Percentiles rank a stretch among this genome's conserved stretches.
Conservation (phyloP, 37 sponge, comb jelly and placozoan genomes). For the Tethya wilhelma region DNA sequence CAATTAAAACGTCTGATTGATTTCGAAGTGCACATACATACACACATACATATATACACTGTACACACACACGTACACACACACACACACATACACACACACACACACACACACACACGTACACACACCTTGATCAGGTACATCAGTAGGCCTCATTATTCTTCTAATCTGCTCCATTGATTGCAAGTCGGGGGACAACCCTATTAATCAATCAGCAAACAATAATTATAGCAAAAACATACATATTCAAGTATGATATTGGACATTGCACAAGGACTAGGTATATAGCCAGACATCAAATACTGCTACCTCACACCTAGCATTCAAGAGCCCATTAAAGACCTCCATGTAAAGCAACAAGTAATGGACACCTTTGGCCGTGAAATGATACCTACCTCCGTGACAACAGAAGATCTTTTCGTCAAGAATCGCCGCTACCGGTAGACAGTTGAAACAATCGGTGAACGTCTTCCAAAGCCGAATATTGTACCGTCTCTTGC, state of each 20-base stretch:
- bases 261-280: not conserved
- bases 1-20: not conserved
- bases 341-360: too few relatives aligned
- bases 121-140: conserved; percentile 88
- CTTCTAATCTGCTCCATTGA: conserved; percentile 98
- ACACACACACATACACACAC: too few relatives aligned
- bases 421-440: conserved; percentile 97
- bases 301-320: not conserved
- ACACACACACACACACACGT: not conserved
- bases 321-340: not conserved
- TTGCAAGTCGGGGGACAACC: conserved; percentile 96
- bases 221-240: not conserved
- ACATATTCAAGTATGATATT: not conserved
- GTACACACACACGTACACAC: too few relatives aligned
- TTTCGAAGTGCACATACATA: too few relatives aligned
- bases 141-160: conserved; percentile 99
- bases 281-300: not conserved
- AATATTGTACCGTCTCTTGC: conserved; percentile 98
- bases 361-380: too few relatives aligned
- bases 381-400: conserved; percentile 81
- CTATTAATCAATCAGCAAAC: not conserved
- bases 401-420: conserved; percentile 99
- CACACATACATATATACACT: too few relatives aligned
- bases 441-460: conserved; percentile 99
- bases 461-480: conserved; percentile 99